A percentile compares a stretch with the other conserved stretches of the same genome.
These are phyloP conservation scores for Rhamphomyia laevipes DNA, from an alignment of 2,888 invertebrate genomes.

Conservation along the genomic window DNA sequence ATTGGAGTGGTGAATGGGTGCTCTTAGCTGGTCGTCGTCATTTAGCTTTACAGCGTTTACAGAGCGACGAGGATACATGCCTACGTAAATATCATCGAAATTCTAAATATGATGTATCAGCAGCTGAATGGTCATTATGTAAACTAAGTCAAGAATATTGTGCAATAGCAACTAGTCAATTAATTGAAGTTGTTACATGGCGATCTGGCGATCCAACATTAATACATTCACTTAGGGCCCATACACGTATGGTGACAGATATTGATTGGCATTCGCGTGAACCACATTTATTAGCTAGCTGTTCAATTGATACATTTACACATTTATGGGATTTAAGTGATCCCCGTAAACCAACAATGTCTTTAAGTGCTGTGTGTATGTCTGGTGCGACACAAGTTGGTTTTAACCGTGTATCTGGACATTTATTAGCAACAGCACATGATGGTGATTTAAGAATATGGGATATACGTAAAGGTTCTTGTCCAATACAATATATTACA, in stretches of 20 bases:
- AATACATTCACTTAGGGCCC: constrained; percentile 61
- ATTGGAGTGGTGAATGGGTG: constrained; percentile 73
- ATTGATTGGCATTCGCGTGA: constrained; percentile 83
- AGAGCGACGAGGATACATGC: constrained; percentile 34
- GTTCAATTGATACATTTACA: constrained; percentile 87
- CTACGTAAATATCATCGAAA: constrained; percentile 71
- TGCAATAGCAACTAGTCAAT: constrained; percentile 77
- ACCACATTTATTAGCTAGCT: constrained; percentile 67
- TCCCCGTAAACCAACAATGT: constrained; percentile 66
- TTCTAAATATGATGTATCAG: constrained; percentile 87
- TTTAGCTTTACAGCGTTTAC: constrained; percentile 61
- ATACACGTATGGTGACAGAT: constrained; percentile 78
- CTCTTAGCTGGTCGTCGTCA: constrained; percentile 45
- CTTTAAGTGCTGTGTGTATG: constrained; percentile 79
- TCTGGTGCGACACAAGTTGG: constrained; percentile 86
- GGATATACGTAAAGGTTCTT: constrained; percentile 81
- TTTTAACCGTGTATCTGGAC: constrained; percentile 76
- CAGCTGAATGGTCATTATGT: constrained; percentile 86
- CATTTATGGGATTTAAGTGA: constrained; percentile 90
- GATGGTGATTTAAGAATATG: constrained; percentile 93
- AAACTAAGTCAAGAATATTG: constrained; percentile 65
- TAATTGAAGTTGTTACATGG: constrained; percentile 78
- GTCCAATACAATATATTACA: constrained; percentile 85
- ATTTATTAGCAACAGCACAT: constrained; percentile 86
- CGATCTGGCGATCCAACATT: constrained; percentile 58